Percentiles rank a stretch among this genome's conserved stretches.
phyloP scores from a whole-genome alignment of 2,888 invertebrate genomes.

The Eremobia ochroleuca region DNA sequence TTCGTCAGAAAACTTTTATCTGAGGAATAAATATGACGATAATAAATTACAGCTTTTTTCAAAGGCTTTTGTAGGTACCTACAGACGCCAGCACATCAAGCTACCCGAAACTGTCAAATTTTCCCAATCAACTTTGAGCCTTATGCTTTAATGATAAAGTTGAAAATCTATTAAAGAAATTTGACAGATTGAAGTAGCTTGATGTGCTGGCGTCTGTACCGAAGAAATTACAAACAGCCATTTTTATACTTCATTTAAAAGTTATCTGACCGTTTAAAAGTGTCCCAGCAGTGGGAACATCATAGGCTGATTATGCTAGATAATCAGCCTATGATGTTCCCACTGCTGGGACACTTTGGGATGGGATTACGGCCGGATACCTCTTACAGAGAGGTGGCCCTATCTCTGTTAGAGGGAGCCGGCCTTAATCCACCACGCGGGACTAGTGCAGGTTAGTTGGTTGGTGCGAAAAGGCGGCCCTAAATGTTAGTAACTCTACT shows the following conservation, averaged over 20 bases:
- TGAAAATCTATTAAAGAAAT: too few species aligned
- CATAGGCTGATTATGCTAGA: too few species aligned
- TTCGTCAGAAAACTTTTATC: neutral
- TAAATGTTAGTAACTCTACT: neutral
- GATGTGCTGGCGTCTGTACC: too few species aligned
- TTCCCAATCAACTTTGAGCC: too few species aligned
- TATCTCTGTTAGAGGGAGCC: neutral
- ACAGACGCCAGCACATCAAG: too few species aligned
- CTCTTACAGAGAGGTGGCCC: too few species aligned
- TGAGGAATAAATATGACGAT: neutral
- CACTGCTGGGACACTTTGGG: neutral
- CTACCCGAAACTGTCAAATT: too few species aligned
- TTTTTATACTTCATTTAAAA: neutral
- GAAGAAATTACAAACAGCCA: neutral
- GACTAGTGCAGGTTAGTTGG: neutral
- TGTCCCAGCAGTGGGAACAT: too few species aligned
- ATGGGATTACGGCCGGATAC: too few species aligned
- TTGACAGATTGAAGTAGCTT: too few species aligned
- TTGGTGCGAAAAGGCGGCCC: neutral
- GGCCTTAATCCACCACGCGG: neutral
- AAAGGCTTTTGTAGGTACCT: too few species aligned
- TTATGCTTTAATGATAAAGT: too few species aligned
- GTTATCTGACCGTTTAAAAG: neutral
- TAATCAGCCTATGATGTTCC: neutral
- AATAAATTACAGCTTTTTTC: neutral